Percentiles rank a stretch among this genome's conserved stretches.
Conservation (phyloP, 2,113 vertebrate genomes). For the Nicator chloris region DNA sequence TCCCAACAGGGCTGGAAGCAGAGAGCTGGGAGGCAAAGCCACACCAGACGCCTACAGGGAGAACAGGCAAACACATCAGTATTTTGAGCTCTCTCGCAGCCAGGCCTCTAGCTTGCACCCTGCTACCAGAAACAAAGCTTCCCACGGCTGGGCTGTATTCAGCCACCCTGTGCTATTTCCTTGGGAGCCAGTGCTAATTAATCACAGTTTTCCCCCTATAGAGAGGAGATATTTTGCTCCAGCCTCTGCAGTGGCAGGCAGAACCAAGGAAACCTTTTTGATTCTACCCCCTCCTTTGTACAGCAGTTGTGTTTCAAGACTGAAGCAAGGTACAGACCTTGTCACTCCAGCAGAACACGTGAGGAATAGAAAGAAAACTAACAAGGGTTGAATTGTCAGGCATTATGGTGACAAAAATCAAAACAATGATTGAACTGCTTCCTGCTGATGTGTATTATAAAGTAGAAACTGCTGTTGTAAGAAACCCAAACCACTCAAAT, state of each 20-base stretch:
- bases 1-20: not conserved
- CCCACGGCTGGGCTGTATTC: not conserved
- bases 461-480: not conserved
- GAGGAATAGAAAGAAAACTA: not conserved
- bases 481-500: not conserved
- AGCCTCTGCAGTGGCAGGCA: not conserved
- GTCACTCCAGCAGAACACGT: not conserved
- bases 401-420: not conserved
- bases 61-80: not conserved
- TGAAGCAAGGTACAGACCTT: not conserved
- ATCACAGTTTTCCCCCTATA: not conserved
- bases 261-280: not conserved
- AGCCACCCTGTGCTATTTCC: not conserved
- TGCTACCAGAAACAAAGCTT: not conserved
- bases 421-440: not conserved
- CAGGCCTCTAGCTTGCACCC: not conserved
- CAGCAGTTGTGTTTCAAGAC: not conserved
- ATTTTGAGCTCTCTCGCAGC: not conserved
- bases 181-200: not conserved
- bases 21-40: not conserved
- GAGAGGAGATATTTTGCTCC: not conserved
- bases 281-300: not conserved
- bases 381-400: not conserved
- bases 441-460: not conserved
- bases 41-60: fast-evolving